Percentiles rank a stretch among this genome's conserved stretches.
phyloP scores from a whole-genome alignment of 2,113 vertebrate genomes.

The Lucifuga dentata region DNA sequence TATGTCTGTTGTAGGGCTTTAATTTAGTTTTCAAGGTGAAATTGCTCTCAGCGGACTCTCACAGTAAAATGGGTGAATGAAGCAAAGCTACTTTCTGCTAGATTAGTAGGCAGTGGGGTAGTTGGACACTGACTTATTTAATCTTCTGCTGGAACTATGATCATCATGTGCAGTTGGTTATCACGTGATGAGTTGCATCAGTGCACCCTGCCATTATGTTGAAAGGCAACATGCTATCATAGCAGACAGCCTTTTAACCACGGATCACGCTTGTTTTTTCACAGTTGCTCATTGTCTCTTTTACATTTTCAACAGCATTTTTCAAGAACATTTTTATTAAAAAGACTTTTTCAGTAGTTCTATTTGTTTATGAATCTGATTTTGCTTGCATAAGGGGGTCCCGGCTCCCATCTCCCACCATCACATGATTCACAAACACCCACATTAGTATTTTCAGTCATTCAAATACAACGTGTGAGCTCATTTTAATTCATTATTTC shows the following conservation, averaged over 20 bases:
- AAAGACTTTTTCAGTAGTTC: slow-evolving; percentile 18
- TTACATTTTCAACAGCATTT: background rate
- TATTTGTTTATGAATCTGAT: slow-evolving; percentile 18
- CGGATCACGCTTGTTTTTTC: slow-evolving; percentile 32
- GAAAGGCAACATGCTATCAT: slow-evolving; percentile 61
- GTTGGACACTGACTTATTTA: slow-evolving; percentile 50
- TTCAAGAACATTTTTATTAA: slow-evolving; percentile 3
- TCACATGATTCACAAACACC: slow-evolving; percentile 42
- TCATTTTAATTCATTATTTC: slow-evolving; percentile 4
- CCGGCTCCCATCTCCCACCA: slow-evolving; percentile 24
- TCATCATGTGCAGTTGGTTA: slow-evolving; percentile 58
- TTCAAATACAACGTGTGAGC: slow-evolving; percentile 14
- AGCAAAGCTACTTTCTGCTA: slow-evolving; percentile 47
- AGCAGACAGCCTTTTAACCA: slow-evolving; percentile 38
- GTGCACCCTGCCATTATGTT: slow-evolving; percentile 56
- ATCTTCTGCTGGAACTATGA: slow-evolving; percentile 63
- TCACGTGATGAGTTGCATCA: slow-evolving; percentile 62
- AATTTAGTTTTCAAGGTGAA: slow-evolving; percentile 56
- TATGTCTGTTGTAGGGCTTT: slow-evolving; percentile 41
- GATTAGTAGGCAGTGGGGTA: slow-evolving; percentile 19
- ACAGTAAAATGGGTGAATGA: slow-evolving; percentile 32
- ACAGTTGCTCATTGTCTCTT: background rate
- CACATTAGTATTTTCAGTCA: slow-evolving; percentile 18
- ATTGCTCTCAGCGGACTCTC: slow-evolving; percentile 43
- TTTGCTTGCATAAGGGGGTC: slow-evolving; percentile 37